phyloP scores from a whole-genome alignment of 2,888 invertebrate genomes.

The Mechanitis messenoides region DNA sequence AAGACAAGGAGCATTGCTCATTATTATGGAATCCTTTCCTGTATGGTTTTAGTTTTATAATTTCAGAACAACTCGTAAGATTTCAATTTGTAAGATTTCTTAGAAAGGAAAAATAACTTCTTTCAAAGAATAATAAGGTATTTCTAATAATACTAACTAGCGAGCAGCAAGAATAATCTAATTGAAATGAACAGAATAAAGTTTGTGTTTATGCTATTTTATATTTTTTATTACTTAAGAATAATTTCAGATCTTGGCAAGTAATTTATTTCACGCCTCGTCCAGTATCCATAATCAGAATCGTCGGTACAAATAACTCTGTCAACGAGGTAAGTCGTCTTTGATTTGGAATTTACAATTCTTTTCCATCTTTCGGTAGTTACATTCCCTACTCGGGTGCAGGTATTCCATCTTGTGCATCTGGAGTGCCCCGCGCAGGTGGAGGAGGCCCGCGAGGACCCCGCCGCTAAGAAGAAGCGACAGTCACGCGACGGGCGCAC shows the following conservation, averaged over 20 bases:
- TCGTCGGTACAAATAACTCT: slow-evolving; percentile 97
- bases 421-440: slow-evolving; percentile 94
- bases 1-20: not conserved
- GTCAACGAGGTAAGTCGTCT: slow-evolving; percentile 88
- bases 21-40: not conserved
- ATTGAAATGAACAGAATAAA: too few relatives aligned
- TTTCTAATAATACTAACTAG: too few relatives aligned
- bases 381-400: slow-evolving; percentile 22
- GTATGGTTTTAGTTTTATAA: too few relatives aligned
- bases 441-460: slow-evolving; percentile 58
- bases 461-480: slow-evolving; percentile 52
- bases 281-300: slow-evolving; percentile 94
- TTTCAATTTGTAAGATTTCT: too few relatives aligned
- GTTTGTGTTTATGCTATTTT: too few relatives aligned
- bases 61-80: too few relatives aligned
- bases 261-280: slow-evolving; percentile 88
- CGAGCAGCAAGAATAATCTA: too few relatives aligned
- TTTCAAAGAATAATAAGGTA: too few relatives aligned
- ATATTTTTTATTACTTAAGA: too few relatives aligned
- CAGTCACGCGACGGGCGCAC: slow-evolving; percentile 38
- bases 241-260: slow-evolving; percentile 89
- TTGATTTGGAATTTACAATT: not conserved
- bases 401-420: slow-evolving; percentile 99
- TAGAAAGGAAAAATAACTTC: too few relatives aligned
- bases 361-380: not conserved